phyloP scores from a whole-genome alignment of 2,797 vertebrate species.

The Takifugu rubripes region DNA sequence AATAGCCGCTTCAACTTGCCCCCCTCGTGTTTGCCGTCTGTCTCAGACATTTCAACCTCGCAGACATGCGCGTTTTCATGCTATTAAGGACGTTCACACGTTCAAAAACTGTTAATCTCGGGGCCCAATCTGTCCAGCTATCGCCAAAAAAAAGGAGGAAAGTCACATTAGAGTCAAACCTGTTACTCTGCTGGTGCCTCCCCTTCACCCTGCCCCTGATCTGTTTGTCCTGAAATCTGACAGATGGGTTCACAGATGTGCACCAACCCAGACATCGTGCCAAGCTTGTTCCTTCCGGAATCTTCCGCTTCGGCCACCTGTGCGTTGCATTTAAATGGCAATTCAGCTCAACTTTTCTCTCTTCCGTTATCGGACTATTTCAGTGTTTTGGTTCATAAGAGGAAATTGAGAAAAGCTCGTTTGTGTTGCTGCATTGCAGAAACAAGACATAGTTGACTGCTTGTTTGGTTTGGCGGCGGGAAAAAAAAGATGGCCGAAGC shows the following conservation, averaged over 20 bases:
- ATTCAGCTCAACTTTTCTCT: too few relatives aligned
- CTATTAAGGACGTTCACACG: constrained; percentile 41
- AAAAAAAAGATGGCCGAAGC: too few relatives aligned
- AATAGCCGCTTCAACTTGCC: constrained; percentile 18
- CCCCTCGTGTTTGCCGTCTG: constrained; percentile 25
- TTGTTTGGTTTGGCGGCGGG: too few relatives aligned
- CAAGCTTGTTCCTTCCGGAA: background rate
- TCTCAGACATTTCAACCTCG: constrained; percentile 36
- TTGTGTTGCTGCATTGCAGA: too few relatives aligned
- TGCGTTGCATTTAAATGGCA: too few relatives aligned
- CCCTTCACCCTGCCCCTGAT: background rate
- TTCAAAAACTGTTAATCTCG: constrained; percentile 49
- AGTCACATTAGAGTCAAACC: too few relatives aligned
- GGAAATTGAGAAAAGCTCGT: too few relatives aligned
- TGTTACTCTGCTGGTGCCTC: background rate
- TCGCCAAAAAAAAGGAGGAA: constrained; percentile 29
- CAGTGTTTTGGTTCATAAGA: too few relatives aligned
- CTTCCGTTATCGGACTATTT: too few relatives aligned
- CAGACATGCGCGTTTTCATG: constrained; percentile 42
- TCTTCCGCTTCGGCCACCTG: too few relatives aligned
- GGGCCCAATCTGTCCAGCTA: constrained; percentile 54
- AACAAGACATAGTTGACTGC: too few relatives aligned
- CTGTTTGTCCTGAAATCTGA: constrained; percentile 36
- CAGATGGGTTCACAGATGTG: constrained; percentile 30
- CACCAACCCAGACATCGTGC: constrained; percentile 6